Evolutionary conservation across 2,888 invertebrate genomes (phyloP).

Genomic region (Caenorhabditis plicata): DNA sequence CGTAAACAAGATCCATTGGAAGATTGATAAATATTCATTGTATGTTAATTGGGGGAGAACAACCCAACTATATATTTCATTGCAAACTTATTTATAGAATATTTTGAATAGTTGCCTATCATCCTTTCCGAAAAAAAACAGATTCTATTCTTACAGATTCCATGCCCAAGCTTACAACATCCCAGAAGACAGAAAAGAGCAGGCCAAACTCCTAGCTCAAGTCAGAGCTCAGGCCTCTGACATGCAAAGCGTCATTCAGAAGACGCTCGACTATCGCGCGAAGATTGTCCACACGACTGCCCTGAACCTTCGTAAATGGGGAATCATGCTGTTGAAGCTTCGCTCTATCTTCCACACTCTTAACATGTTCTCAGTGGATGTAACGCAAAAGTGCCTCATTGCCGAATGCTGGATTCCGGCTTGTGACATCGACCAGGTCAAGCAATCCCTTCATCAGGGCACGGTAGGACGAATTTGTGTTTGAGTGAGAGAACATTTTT

Average conservation of each 20-base stretch:
- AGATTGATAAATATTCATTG: too few relatives aligned
- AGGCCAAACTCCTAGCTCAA: conserved; percentile 93
- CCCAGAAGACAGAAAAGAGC: conserved; percentile 90
- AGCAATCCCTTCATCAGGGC: conserved; percentile 81
- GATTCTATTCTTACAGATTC: conserved; percentile 74
- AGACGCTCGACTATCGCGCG: conserved; percentile 96
- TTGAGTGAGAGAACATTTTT: background rate
- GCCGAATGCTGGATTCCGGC: conserved; percentile 96
- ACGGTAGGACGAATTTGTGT: conserved; percentile 73
- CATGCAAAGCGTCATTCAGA: conserved; percentile 87
- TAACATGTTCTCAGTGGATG: conserved; percentile 96
- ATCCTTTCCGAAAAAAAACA: too few relatives aligned
- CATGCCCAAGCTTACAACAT: conserved; percentile 88
- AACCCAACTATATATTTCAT: too few relatives aligned
- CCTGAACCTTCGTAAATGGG: conserved; percentile 96
- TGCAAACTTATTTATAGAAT: too few relatives aligned
- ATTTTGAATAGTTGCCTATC: too few relatives aligned
- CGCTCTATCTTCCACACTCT: conserved; percentile 97
- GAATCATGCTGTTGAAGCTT: conserved; percentile 90
- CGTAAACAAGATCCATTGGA: too few relatives aligned
- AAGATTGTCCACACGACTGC: conserved; percentile 93
- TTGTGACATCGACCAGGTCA: conserved; percentile 83
- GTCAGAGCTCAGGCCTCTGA: conserved; percentile 89
- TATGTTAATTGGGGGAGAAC: too few relatives aligned
- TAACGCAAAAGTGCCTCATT: conserved; percentile 96